A percentile compares a stretch with the other conserved stretches of the same genome.
Conservation (phyloP, 2,113 vertebrate genomes). For the Takifugu flavidus region DNA sequence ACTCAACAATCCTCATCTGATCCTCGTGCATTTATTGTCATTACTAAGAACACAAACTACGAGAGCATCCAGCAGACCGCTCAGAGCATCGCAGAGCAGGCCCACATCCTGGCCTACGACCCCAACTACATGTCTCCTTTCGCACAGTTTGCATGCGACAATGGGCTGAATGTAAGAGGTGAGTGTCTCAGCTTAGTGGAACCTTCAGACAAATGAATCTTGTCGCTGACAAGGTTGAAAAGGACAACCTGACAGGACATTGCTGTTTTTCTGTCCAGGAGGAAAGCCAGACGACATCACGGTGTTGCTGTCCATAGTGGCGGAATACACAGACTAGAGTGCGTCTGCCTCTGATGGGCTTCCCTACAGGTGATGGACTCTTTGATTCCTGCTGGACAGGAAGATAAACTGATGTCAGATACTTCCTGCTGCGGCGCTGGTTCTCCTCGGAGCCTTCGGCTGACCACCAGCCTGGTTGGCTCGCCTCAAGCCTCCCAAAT, state of each 20-base stretch:
- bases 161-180: slow-evolving; percentile 97
- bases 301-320: slow-evolving; percentile 95
- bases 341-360: neutral
- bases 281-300: slow-evolving; percentile 99
- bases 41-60: slow-evolving; percentile 89
- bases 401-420: slow-evolving; percentile 53
- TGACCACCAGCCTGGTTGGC: slow-evolving; percentile 1
- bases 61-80: slow-evolving; percentile 97
- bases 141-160: slow-evolving; percentile 97
- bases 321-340: slow-evolving; percentile 94
- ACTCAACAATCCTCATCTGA: neutral
- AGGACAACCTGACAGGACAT: neutral
- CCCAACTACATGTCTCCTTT: slow-evolving; percentile 99
- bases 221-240: neutral
- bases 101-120: slow-evolving; percentile 94
- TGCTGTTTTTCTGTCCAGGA: slow-evolving; percentile 71
- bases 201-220: neutral
- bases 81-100: slow-evolving; percentile 93
- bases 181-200: slow-evolving; percentile 20
- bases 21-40: neutral
- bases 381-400: slow-evolving; percentile 89
- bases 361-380: slow-evolving; percentile 36
- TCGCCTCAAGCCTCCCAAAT: neutral
- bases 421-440: neutral
- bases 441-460: neutral